Evolutionary conservation across 1,140 invertebrate species (phyloP).

Genomic region (Drosophila nannoptera): DNA sequence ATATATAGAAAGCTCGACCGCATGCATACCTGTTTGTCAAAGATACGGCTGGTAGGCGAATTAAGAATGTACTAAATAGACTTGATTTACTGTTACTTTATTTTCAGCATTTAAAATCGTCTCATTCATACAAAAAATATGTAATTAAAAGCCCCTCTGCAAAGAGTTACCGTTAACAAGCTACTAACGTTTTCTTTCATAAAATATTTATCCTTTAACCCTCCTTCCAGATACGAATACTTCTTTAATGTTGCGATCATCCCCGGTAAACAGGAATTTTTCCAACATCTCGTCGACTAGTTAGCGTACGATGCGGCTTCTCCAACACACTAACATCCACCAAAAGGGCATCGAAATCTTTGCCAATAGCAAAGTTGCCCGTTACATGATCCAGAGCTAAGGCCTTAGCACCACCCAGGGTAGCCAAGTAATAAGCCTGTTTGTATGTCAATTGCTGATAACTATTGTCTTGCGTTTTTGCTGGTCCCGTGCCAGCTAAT

Average conservation of each 20-base stretch:
- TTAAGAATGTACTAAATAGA: slow-evolving; percentile 27
- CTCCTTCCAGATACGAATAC: slow-evolving; percentile 87
- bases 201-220: slow-evolving; percentile 78
- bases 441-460: slow-evolving; percentile 83
- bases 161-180: slow-evolving; percentile 49
- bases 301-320: slow-evolving; percentile 69
- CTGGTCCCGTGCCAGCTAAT: slow-evolving; percentile 57
- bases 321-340: slow-evolving; percentile 82
- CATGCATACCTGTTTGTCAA: slow-evolving; percentile 33
- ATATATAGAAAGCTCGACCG: slow-evolving; percentile 36
- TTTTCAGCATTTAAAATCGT: slow-evolving; percentile 42
- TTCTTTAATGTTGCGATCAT: slow-evolving; percentile 89
- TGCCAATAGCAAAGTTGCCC: slow-evolving; percentile 89
- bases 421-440: slow-evolving; percentile 91
- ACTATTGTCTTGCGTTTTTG: slow-evolving; percentile 22
- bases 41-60: slow-evolving; percentile 31
- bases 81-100: slow-evolving; percentile 38
- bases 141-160: slow-evolving; percentile 52
- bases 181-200: slow-evolving; percentile 6
- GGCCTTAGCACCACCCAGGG: slow-evolving; percentile 90
- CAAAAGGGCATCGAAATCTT: slow-evolving; percentile 91
- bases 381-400: slow-evolving; percentile 85
- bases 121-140: slow-evolving; percentile 19
- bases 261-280: slow-evolving; percentile 90
- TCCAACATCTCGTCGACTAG: slow-evolving; percentile 83